These are phyloP conservation scores for Origma solitaria DNA, from an alignment of 2,113 vertebrate species.

Conservation along the genomic window DNA sequence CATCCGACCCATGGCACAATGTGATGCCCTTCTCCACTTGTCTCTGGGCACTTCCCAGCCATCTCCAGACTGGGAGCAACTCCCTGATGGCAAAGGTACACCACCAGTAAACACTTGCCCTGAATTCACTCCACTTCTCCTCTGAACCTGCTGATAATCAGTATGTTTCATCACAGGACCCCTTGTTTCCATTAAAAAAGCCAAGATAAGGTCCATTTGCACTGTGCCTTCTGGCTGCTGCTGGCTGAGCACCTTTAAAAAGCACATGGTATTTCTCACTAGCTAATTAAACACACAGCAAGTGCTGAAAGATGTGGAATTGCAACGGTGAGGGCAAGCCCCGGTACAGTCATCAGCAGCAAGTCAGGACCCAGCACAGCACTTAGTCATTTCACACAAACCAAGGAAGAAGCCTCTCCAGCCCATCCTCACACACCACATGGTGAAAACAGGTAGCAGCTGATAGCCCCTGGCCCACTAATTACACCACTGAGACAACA, in stretches of 20 bases:
- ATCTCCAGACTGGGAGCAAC: background rate
- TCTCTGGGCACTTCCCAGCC: background rate
- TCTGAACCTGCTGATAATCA: background rate
- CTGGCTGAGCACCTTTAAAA: background rate
- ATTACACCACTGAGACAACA: background rate
- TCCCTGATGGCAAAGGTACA: background rate
- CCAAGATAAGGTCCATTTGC: background rate
- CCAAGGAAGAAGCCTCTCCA: background rate
- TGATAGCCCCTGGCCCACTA: slow-evolving; percentile 1
- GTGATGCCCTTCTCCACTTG: background rate
- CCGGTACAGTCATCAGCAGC: slow-evolving; percentile 1
- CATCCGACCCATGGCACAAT: rapidly evolving
- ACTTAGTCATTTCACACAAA: background rate
- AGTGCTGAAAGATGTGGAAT: slow-evolving; percentile 33
- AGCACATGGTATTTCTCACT: background rate
- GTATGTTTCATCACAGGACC: rapidly evolving
- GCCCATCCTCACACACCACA: background rate
- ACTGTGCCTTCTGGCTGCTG: background rate
- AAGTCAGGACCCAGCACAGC: slow-evolving; percentile 23
- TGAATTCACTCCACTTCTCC: background rate
- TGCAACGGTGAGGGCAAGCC: background rate
- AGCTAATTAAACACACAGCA: background rate
- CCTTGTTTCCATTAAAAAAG: background rate
- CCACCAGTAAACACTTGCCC: background rate
- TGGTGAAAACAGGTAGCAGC: slow-evolving; percentile 36